Conservation (phyloP, 2,888 invertebrate genomes). For the Dioctria rufipes region DNA sequence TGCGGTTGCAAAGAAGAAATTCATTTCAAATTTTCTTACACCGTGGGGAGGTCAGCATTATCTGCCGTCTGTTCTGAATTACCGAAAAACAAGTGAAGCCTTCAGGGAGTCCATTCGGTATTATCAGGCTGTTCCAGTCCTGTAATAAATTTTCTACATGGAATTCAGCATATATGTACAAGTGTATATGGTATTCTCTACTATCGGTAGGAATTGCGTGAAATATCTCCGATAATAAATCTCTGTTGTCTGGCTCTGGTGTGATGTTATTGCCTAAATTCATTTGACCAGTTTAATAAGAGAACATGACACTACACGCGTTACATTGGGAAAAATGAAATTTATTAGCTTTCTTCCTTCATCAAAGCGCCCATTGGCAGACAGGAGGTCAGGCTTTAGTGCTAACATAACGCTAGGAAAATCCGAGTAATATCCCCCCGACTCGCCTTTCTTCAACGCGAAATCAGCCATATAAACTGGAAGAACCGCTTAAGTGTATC, state of each 20-base stretch:
- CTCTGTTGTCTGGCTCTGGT: slow-evolving; percentile 50
- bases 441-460: background rate
- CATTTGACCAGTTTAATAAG: slow-evolving; percentile 54
- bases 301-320: slow-evolving; percentile 52
- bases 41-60: slow-evolving; percentile 48
- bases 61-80: slow-evolving; percentile 52
- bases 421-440: too few species aligned
- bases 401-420: background rate
- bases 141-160: slow-evolving; percentile 30
- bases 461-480: slow-evolving; percentile 21
- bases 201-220: slow-evolving; percentile 51
- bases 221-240: slow-evolving; percentile 55
- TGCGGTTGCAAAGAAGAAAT: background rate
- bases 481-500: slow-evolving; percentile 46
- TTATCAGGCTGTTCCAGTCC: slow-evolving; percentile 45
- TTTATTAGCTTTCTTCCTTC: slow-evolving; percentile 47
- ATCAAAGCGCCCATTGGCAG: background rate
- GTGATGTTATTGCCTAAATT: slow-evolving; percentile 54
- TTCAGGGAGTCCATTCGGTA: slow-evolving; percentile 40
- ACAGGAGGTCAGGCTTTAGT: background rate
- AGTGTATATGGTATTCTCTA: background rate
- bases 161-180: background rate
- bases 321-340: slow-evolving; percentile 45
- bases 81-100: slow-evolving; percentile 46
- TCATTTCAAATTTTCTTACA: slow-evolving; percentile 13